Percentiles rank a stretch among this genome's conserved stretches.
phyloP scores from a whole-genome alignment of 2,888 invertebrate species.

The Rhingia campestris region DNA sequence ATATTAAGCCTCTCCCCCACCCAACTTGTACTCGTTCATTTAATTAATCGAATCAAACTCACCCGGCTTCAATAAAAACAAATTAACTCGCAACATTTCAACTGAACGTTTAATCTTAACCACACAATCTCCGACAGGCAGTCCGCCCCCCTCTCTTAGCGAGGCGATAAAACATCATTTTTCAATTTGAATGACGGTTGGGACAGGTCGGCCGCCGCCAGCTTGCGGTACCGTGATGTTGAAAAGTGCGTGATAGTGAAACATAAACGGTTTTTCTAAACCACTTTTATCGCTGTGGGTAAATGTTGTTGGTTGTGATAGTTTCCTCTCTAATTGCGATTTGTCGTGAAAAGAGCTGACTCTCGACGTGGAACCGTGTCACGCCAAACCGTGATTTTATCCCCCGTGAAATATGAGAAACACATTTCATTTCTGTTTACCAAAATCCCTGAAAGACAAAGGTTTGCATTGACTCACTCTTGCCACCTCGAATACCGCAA shows the following conservation, averaged over 20 bases:
- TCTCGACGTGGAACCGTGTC: slow-evolving; percentile 36
- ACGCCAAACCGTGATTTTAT: slow-evolving; percentile 3
- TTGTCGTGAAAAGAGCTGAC: slow-evolving; percentile 51
- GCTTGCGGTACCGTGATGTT: background rate
- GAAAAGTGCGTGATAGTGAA: slow-evolving; percentile 21
- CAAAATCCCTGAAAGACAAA: slow-evolving; percentile 6
- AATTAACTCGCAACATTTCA: slow-evolving; percentile 45
- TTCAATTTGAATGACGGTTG: slow-evolving; percentile 38
- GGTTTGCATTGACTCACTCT: slow-evolving; percentile 29
- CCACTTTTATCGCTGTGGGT: slow-evolving; percentile 18
- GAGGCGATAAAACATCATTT: slow-evolving; percentile 42
- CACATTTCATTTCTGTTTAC: background rate
- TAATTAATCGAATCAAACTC: slow-evolving; percentile 45
- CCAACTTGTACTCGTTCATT: slow-evolving; percentile 15
- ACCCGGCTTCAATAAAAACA: slow-evolving; percentile 29
- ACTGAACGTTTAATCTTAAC: slow-evolving; percentile 32
- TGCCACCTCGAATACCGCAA: slow-evolving; percentile 5
- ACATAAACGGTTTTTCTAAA: slow-evolving; percentile 29
- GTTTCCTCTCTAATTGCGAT: slow-evolving; percentile 34
- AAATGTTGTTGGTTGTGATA: background rate
- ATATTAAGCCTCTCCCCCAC: background rate
- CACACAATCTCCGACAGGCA: slow-evolving; percentile 36
- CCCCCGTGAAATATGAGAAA: background rate
- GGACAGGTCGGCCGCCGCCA: background rate
- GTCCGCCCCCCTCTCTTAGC: slow-evolving; percentile 5